Evolutionary conservation across 2,797 vertebrate species (phyloP), one percentile per base, ranked within the genome.

Genomic region (Pipistrellus pipistrellus): DNA sequence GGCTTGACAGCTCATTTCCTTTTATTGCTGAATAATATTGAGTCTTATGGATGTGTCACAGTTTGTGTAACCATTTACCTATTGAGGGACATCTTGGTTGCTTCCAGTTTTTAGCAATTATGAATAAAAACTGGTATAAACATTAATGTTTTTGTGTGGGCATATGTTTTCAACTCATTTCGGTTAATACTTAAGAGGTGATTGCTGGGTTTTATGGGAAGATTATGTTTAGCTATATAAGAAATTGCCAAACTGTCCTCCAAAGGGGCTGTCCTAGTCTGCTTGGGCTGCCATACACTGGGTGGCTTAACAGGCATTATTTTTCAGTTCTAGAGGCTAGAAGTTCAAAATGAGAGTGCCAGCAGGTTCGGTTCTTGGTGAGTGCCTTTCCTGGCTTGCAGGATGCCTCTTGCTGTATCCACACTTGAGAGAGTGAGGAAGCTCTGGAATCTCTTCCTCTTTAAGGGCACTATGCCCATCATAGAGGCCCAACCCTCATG

Each of bases 51-150:
- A 57, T 59, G 7, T 35, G 35, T 75, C 35, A 78, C 20, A 57
- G 44, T 89, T 95, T 80, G 15, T 73, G 85, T 81, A 85, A 82
- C 53, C 48, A 48, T 62, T 96, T 82, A 62, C 46, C 62, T 94
- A 4, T 35, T 66, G 20, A 69, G 44, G 55, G 55, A 71, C 25
- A 55, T 75, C 82, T 88, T 88, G 53, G 35, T 68, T 92, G 57
- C 81, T 76, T 92, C 59, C 72, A 94, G 4, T 90, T 90, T 35
- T 27, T 55, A 51, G 25, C 44, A 88, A 3, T 87, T 92, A 48
- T 90, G 53, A 93, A 64, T 87, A 85, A 93, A 90, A 90, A 38
- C 20, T 84, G 57, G 13, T 90, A 48, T 85, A 89, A 91, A 71
- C 32, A 71, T 77, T 89, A 38, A n/a, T 71, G 38, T 68, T 66